Conservation (phyloP, 1,140 invertebrate species). For the Listronotus oregonensis region DNA sequence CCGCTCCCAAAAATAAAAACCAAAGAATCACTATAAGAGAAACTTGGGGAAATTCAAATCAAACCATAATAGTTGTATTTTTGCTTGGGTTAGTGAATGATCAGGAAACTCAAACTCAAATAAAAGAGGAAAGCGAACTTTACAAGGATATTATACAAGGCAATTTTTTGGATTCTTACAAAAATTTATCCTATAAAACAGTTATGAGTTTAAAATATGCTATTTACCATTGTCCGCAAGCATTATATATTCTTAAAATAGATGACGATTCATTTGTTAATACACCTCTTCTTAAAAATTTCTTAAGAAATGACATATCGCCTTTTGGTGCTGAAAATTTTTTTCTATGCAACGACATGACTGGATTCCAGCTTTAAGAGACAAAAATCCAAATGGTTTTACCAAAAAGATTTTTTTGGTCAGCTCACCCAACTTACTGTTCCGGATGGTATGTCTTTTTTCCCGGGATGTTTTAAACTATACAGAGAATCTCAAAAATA, state of each 20-base stretch:
- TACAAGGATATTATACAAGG: constrained; percentile 78
- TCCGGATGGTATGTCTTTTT: constrained; percentile 73
- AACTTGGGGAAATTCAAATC: constrained; percentile 66
- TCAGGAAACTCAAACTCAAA: constrained; percentile 52
- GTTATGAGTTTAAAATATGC: constrained; percentile 82
- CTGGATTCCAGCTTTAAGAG: constrained; percentile 61
- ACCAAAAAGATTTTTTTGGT: constrained; percentile 66
- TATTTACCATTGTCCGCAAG: constrained; percentile 67
- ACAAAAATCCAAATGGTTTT: constrained; percentile 80
- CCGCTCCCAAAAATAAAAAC: constrained; percentile 65
- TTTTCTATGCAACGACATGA: constrained; percentile 63
- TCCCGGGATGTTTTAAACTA: constrained; percentile 67
- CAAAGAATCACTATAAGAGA: constrained; percentile 67
- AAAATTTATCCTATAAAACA: constrained; percentile 87
- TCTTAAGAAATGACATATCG: constrained; percentile 59
- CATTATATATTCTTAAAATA: constrained; percentile 74
- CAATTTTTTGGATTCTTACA: constrained; percentile 77
- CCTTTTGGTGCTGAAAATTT: constrained; percentile 60
- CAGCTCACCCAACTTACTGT: constrained; percentile 67
- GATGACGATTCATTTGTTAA: constrained; percentile 83
- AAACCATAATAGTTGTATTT: constrained; percentile 63
- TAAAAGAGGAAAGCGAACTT: constrained; percentile 65
- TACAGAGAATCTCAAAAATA: constrained; percentile 33
- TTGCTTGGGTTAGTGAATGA: constrained; percentile 66
- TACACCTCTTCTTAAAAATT: constrained; percentile 65